Base-by-base conservation (phyloP, 2,797 vertebrate genomes). In the Ctenopoma multispine region DNA sequence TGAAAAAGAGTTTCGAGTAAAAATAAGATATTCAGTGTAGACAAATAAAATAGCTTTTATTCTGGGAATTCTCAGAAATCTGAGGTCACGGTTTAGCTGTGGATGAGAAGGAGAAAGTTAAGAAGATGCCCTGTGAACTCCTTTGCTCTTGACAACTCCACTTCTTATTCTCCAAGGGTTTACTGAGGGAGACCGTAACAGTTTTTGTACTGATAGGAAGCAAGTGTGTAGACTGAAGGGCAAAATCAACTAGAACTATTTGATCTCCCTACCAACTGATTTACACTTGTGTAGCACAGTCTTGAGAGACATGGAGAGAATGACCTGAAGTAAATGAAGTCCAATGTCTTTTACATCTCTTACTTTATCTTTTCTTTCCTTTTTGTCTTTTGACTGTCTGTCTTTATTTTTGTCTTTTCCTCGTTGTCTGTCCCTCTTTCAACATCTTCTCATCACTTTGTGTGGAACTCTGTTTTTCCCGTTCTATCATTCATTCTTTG, bases 221-320 rank as follows among this genome's bases (percentile, higher is more conserved):
- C 76, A 78, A 90, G 75, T 81, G 70, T 65, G 47, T 77, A 74
- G 86, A 90, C 90, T 46, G 68, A 88, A 84, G 90, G 88, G 87
- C 86, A 89, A 86, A 91, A 90, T 89, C 80, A 80, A 78, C 87
- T 83, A 77, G 79, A 83, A 81, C 69, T 73, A 72, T 93, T 94
- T 94, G 84, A 94, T 93, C 91, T 92, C 82, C 82, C 59, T 63
- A 83, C 73, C 74, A 82, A 71, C 86, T 92, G 84, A 94, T 93
- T 95, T 93, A 89, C 91, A 92, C 92, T 92, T 88, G 62, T 51
- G 49, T 69, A 75, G 83, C 69, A 65, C 56, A 69, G 71, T 64
- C 72, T 74, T 90, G 90, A 78, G 3, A 68, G 51, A 75, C 63
- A 66, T 2, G 34, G 36, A 41, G n/a, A 17, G 48, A 63, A 41